Evolutionary conservation across 92 coral and sea anemone species (phyloP), one percentile per base, ranked within the genome.

Genomic region (Heliopora coerulea): DNA sequence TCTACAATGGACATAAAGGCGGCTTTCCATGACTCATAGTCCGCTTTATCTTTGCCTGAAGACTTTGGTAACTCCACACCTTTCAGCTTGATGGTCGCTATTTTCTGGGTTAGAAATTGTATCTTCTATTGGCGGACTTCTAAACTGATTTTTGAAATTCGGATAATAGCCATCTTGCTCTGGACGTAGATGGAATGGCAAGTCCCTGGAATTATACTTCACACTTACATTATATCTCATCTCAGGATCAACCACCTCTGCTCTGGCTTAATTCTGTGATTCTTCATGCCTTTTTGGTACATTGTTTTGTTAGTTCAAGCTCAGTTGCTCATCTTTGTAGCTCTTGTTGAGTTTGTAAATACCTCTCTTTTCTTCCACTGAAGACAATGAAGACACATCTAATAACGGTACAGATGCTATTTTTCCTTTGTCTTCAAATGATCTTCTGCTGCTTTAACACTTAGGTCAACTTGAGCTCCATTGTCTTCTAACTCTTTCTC

Each of bases 11-110:
- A 68, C 79, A 76, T 70, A 30, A 83, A 78, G 6, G 77, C 86
- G 32, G 82, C 82, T 68, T 75, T 82, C 86, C 78, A 75, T 26
- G 86, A 56, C 46, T 82, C 73, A 37, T 82, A 82, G 54, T 82
- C 78, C 18, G 82, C 48, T 68, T 82, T 82, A 49, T 76, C 78
- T 23, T 77, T 54, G 25, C 82, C 79, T 31, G 78, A 82, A 54
- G 68, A 78, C 60, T 30, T 73, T 50, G 83, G 87, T 24, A 72
- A 67, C 35, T 62, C 89, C 20, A 80, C 83, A n/a, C 89, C 89
- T 20, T 66, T 80, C 60, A 68, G 40, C 56, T 74, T 79, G 56
- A 79, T 48, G 49, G 57, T 74, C 49, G 35, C 54, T 44, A 78
- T 48, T 65, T 19, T 31, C 68, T 37, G 42, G 4, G 42, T 11